Evolutionary conservation across 2,113 vertebrate genomes (phyloP), one percentile per base, ranked within the genome.

Genomic region (Gasterosteus nipponicus): DNA sequence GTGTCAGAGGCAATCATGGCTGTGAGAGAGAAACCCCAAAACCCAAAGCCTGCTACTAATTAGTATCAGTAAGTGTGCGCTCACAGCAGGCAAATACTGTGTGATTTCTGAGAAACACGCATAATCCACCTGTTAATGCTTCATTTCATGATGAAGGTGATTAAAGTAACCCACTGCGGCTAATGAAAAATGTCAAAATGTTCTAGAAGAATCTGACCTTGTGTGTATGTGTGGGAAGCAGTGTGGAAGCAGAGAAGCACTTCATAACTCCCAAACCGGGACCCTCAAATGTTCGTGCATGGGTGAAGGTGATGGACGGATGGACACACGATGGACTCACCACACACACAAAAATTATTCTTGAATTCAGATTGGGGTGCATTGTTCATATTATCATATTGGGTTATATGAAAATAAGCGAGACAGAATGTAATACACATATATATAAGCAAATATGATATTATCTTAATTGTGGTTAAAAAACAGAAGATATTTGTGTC

Each of bases 41-140:
- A 80, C 68, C 82, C 80, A 79, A 85, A 82, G 77, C 85, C 85
- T 85, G 82, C 75, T 38, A 83, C 84, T 91, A 91, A 90, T 91
- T 87, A 88, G 83, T 89, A 22, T 58, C 60, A 71, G 42, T 11
- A 67, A 49, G 58, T 70, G 83, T 54, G 57, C 10, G 29, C 57
- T 33, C 80, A 22, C 70, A 82, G 69, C 68, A 58, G 74, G 81
- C 26, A 51, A 65, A 68, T 72, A 75, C 73, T 81, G 73, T 44
- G 54, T 53, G 77, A 75, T 83, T 62, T 80, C 73, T 49, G 33
- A 59, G 53, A 67, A 65, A 39, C 82, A 81, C 8, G 60, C 76
- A 82, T 78, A 80, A 78, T 82, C 81, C 81, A 79, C 71, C 81
- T 74, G 35, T 83, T 81, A 72, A 77, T 42, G 69, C 75, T 74